Evolutionary conservation across 2,888 invertebrate species (phyloP).

Genomic region (Octodonta nipae): DNA sequence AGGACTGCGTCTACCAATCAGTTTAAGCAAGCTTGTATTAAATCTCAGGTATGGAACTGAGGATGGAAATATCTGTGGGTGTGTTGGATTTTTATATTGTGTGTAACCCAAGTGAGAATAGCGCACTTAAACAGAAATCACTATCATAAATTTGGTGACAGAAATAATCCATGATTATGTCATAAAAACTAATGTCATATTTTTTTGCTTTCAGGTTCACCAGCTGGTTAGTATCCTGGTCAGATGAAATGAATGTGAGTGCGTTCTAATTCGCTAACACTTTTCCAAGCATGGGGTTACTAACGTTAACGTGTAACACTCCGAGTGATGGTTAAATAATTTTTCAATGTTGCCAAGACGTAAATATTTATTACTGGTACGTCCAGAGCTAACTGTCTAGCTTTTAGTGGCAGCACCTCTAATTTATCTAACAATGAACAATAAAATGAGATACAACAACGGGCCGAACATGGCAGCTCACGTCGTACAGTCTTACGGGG

Average conservation of each 20-base stretch:
- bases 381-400: conserved; percentile 1
- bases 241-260: conserved; percentile 7
- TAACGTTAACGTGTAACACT: conserved; percentile 1
- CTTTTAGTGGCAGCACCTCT: not conserved
- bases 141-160: not conserved
- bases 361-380: conserved; percentile 8
- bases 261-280: conserved; percentile 6
- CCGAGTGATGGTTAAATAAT: not conserved
- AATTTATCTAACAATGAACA: not conserved
- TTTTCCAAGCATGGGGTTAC: conserved; percentile 4
- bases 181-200: not conserved
- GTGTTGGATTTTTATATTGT: no score
- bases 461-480: conserved; percentile 25
- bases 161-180: no score
- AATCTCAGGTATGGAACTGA: no score
- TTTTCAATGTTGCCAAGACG: conserved; percentile 8
- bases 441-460: conserved; percentile 23
- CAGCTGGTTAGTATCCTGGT: conserved; percentile 7
- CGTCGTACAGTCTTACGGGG: conserved; percentile 36
- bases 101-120: no score
- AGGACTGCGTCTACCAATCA: no score
- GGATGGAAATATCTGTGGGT: no score
- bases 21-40: no score
- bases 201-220: conserved; percentile 9
- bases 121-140: not conserved